These are phyloP conservation scores for Staurois parvus DNA, from an alignment of 2,797 vertebrate species.

Conservation along the genomic window DNA sequence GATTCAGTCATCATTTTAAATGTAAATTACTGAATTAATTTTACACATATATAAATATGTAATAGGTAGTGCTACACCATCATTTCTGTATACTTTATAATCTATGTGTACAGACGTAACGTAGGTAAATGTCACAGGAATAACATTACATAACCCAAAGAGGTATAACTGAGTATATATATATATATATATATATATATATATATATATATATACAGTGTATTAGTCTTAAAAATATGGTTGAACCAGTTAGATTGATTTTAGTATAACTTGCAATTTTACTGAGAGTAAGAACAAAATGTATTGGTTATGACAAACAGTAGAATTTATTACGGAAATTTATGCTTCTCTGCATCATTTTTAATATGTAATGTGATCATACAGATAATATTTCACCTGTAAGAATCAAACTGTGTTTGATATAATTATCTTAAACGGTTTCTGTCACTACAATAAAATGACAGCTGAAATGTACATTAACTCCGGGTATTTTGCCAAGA, in stretches of 20 bases:
- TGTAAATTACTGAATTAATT: no score
- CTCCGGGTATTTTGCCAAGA: slow-evolving; percentile 59
- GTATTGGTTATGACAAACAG: slow-evolving; percentile 49
- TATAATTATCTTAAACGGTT: slow-evolving; percentile 60
- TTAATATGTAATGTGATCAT: slow-evolving; percentile 61
- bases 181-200: background rate
- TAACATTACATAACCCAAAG: no score
- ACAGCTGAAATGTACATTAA: slow-evolving; percentile 61
- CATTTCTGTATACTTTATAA: no score
- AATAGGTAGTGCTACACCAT: no score
- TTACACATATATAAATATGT: no score
- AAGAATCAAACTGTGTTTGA: slow-evolving; percentile 54
- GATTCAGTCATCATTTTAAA: no score
- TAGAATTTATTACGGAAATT: slow-evolving; percentile 50
- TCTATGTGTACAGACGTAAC: no score
- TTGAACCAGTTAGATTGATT: no score
- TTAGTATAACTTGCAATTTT: slow-evolving; percentile 35
- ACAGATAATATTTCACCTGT: slow-evolving; percentile 58
- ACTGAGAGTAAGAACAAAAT: slow-evolving; percentile 41
- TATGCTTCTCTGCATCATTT: slow-evolving; percentile 55
- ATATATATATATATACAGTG: no score
- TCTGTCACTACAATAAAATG: slow-evolving; percentile 59
- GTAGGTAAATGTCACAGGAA: no score
- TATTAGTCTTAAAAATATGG: no score
- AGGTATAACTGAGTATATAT: no score